Conservation (phyloP, 2,113 vertebrate genomes). For the Psilopsiagon aurifrons region DNA sequence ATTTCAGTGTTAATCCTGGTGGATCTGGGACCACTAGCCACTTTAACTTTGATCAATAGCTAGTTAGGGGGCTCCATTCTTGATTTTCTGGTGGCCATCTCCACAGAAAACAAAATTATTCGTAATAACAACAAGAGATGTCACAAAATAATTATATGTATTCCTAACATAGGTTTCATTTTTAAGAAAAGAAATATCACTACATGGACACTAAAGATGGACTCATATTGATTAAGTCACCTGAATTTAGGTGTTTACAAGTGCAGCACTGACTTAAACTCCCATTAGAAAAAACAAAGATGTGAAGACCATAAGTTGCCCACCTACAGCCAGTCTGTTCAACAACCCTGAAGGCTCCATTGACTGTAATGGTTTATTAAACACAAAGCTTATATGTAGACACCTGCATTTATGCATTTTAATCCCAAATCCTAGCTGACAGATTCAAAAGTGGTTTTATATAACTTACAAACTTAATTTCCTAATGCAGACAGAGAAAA, state of each 20-base stretch:
- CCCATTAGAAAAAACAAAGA: not conserved
- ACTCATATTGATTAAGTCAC: not conserved
- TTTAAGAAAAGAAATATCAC: not conserved
- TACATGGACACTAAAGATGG: not conserved
- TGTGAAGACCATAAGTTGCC: not conserved
- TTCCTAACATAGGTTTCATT: not conserved
- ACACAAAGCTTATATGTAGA: not conserved
- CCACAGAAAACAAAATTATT: not conserved
- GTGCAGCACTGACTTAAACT: not conserved
- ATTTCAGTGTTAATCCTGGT: not conserved
- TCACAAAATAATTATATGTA: not conserved
- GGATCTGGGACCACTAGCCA: not conserved
- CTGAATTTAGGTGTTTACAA: not conserved
- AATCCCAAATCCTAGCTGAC: not conserved
- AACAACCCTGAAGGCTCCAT: not conserved
- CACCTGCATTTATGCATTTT: not conserved
- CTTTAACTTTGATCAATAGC: not conserved
- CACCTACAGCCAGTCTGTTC: fast-evolving
- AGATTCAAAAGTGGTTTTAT: not conserved
- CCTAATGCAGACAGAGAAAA: not conserved
- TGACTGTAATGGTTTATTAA: not conserved
- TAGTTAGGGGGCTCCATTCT: not conserved
- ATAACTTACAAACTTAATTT: not conserved
- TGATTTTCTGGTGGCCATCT: not conserved
- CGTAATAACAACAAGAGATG: not conserved